A percentile compares a stretch with the other conserved stretches of the same genome.
These are phyloP conservation scores for Bombus soroeensis DNA, from an alignment of 1,140 invertebrate genomes.

Conservation along the genomic window DNA sequence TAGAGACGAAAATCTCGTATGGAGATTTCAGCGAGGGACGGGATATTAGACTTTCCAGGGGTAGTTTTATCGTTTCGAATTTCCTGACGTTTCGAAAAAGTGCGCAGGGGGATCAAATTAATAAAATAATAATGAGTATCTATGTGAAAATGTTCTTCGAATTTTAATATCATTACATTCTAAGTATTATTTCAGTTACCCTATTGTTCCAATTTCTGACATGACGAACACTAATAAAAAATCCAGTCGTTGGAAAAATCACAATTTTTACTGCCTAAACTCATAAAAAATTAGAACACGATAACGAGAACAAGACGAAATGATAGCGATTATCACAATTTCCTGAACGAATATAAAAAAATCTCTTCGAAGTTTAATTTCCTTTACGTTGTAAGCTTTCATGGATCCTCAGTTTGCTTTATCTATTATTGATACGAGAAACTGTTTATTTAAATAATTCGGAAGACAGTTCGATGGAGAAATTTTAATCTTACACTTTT, in stretches of 20 bases:
- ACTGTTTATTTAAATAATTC: not conserved
- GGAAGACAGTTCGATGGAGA: not conserved
- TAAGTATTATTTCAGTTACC: no score
- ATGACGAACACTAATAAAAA: no score
- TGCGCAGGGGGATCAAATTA: not conserved
- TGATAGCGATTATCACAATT: not conserved
- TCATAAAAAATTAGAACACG: no score
- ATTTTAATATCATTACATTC: no score
- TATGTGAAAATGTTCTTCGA: no score
- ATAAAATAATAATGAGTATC: no score
- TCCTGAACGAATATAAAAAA: not conserved
- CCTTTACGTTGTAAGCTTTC: not conserved
- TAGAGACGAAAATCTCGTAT: not conserved
- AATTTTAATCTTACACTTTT: conserved; percentile 13
- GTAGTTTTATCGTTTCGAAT: not conserved
- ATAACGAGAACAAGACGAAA: not conserved
- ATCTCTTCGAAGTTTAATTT: not conserved
- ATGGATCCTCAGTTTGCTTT: not conserved
- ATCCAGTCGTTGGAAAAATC: no score
- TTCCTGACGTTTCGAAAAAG: not conserved
- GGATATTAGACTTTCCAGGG: not conserved
- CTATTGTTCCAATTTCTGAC: no score
- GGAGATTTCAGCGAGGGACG: not conserved
- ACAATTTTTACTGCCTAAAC: no score
- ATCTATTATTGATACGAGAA: not conserved